Evolutionary conservation across 2,113 vertebrate species (phyloP).

Genomic region (Macroglossus sobrinus): DNA sequence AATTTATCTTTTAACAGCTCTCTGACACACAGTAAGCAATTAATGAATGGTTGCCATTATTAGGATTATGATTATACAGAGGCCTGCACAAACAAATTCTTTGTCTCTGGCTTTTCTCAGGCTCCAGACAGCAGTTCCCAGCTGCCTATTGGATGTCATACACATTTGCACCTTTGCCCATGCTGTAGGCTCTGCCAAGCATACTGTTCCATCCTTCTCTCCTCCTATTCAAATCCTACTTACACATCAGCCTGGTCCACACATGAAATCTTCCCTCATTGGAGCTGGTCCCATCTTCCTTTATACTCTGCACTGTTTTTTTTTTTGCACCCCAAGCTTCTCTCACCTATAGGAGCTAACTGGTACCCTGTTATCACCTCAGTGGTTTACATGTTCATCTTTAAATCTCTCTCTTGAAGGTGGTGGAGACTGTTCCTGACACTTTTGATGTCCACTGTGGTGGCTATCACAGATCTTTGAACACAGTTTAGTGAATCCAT

Average conservation of each 20-base stretch:
- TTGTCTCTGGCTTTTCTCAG: not conserved
- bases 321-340: not conserved
- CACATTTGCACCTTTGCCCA: not conserved
- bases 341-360: not conserved
- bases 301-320: not conserved
- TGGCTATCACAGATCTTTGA: not conserved
- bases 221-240: not conserved
- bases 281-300: not conserved
- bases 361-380: not conserved
- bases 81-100: conserved; percentile 5
- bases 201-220: not conserved
- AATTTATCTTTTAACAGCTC: conserved; percentile 10
- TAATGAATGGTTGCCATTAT: conserved; percentile 36
- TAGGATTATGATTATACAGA: conserved; percentile 18
- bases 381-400: not conserved
- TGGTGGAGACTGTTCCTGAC: not conserved
- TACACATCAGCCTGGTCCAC: not conserved
- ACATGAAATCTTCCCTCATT: not conserved
- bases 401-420: not conserved
- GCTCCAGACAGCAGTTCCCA: not conserved
- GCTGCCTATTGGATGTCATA: not conserved
- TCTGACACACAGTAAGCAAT: conserved; percentile 26
- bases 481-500: not conserved
- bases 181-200: not conserved
- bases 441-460: not conserved